phyloP scores from a whole-genome alignment of 2,113 vertebrate species.

The Microtus pennsylvanicus region DNA sequence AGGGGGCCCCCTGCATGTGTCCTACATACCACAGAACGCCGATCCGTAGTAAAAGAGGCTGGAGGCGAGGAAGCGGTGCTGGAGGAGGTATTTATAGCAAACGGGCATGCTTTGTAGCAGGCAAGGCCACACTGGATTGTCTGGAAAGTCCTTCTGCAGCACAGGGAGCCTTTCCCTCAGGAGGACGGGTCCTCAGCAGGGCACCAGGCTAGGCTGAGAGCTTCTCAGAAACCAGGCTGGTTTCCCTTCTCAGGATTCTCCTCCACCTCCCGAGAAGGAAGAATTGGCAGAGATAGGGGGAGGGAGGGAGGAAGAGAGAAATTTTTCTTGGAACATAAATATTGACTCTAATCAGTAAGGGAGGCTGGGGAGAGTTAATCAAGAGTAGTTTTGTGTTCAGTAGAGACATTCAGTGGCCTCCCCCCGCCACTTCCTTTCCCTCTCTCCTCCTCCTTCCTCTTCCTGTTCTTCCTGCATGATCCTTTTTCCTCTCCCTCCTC shows the following conservation, averaged over 20 bases:
- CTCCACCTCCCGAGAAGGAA: background rate
- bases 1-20: fast-evolving
- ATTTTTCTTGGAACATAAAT: background rate
- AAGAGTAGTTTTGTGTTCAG: background rate
- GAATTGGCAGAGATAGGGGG: background rate
- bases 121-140: background rate
- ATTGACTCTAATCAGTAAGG: background rate
- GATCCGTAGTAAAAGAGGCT: background rate
- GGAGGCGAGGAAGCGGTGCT: background rate
- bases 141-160: background rate
- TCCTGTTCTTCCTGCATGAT: background rate
- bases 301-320: background rate
- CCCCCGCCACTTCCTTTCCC: background rate
- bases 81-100: constrained; percentile 13
- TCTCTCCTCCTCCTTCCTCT: background rate
- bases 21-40: background rate
- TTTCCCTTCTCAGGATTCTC: background rate
- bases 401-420: background rate
- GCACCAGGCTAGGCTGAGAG: background rate
- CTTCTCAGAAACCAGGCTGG: background rate
- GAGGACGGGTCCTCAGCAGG: fast-evolving
- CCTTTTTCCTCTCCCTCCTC: background rate
- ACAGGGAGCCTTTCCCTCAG: background rate
- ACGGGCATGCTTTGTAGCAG: fast-evolving
- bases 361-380: too few species aligned